Evolutionary conservation across 2,888 invertebrate genomes (phyloP).

Genomic region (Aproaerema taeniolella): DNA sequence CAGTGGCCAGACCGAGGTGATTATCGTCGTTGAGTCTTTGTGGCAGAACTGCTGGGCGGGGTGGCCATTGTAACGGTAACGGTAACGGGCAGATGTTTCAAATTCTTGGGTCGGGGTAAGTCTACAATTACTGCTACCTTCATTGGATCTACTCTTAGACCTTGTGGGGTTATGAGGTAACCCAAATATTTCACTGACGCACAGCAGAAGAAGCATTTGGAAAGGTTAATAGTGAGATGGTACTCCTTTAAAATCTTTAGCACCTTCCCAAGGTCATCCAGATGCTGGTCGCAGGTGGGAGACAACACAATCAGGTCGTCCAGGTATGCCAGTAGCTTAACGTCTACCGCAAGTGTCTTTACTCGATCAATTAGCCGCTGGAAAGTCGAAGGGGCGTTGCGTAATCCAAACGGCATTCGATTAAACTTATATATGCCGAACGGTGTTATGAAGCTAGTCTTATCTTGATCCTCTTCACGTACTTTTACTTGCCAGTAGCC

Average conservation of each 20-base stretch:
- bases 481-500: constrained; percentile 40
- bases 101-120: background rate
- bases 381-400: constrained; percentile 25
- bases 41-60: too few species aligned
- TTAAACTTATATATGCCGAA: constrained; percentile 33
- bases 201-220: constrained; percentile 24
- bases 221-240: constrained; percentile 23
- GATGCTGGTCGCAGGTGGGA: constrained; percentile 22
- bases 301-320: constrained; percentile 34
- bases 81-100: too few species aligned
- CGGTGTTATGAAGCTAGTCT: constrained; percentile 36
- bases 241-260: constrained; percentile 20
- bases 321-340: constrained; percentile 24
- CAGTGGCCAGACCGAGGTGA: too few species aligned
- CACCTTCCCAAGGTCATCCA: constrained; percentile 25
- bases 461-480: constrained; percentile 26
- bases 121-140: constrained; percentile 24
- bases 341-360: constrained; percentile 4
- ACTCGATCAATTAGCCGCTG: constrained; percentile 23
- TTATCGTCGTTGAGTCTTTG: too few species aligned
- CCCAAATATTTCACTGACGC: constrained; percentile 22
- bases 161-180: constrained; percentile 21
- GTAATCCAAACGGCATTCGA: constrained; percentile 33
- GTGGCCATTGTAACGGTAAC: too few species aligned
- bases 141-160: constrained; percentile 20